Evolutionary conservation across 2,113 vertebrate genomes (phyloP).

Genomic region (Dendropsophus ebraccatus): DNA sequence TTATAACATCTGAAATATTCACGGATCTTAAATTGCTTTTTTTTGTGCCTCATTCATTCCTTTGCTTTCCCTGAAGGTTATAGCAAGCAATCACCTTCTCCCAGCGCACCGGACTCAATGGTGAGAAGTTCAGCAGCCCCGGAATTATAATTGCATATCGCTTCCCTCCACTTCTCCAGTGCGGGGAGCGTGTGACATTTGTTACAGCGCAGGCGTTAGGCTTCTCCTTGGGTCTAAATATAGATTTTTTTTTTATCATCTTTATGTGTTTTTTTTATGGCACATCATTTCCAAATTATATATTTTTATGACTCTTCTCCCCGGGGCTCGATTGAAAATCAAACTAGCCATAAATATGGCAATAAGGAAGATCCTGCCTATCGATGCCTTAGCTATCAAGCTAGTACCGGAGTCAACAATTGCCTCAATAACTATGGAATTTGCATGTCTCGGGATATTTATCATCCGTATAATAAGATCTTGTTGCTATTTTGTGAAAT

Average conservation of each 20-base stretch:
- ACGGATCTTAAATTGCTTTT: conserved; percentile 16
- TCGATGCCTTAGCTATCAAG: conserved; percentile 16
- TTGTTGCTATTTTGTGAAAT: conserved; percentile 1
- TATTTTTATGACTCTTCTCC: conserved; percentile 48
- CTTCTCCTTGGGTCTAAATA: conserved; percentile 42
- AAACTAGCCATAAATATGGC: conserved; percentile 54
- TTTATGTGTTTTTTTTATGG: conserved; percentile 45
- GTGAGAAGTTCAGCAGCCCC: conserved; percentile 47
- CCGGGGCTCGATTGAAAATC: conserved; percentile 50
- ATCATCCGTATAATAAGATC: conserved; percentile 2
- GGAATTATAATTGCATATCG: conserved; percentile 54
- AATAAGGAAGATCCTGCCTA: conserved; percentile 37
- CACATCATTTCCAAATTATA: conserved; percentile 47
- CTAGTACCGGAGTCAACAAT: conserved; percentile 24
- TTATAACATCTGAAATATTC: conserved; percentile 33
- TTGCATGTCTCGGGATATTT: conserved; percentile 20
- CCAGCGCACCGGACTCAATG: conserved; percentile 23
- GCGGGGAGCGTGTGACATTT: conserved; percentile 1
- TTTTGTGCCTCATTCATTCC: not conserved
- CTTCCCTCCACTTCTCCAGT: conserved; percentile 14
- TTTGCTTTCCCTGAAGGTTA: conserved; percentile 42
- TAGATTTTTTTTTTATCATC: conserved; percentile 47
- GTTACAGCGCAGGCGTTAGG: conserved; percentile 22
- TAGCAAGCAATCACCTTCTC: conserved; percentile 43
- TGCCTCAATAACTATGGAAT: not conserved